Percentiles rank a stretch among this genome's conserved stretches.
These are phyloP conservation scores for Glomeris marginata DNA, from an alignment of 2,888 invertebrate species.

Conservation along the genomic window DNA sequence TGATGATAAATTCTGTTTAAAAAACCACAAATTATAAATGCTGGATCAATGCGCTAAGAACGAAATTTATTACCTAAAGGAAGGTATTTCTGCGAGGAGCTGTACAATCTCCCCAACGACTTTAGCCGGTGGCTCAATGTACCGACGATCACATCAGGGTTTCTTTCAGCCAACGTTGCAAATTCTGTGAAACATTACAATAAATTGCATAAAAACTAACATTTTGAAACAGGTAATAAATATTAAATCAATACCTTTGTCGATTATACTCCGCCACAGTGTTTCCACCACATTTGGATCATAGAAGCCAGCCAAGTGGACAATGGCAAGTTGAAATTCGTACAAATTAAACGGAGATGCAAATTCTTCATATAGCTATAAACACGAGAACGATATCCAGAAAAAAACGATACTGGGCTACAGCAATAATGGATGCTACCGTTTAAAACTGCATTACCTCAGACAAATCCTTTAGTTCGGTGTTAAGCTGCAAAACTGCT, in stretches of 20 bases:
- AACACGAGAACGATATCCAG: slow-evolving; percentile 9
- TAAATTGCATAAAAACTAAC: slow-evolving; percentile 1
- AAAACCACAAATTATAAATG: slow-evolving; percentile 4
- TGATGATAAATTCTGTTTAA: slow-evolving; percentile 29
- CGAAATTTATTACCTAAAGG: slow-evolving; percentile 50
- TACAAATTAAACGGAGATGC: slow-evolving; percentile 78
- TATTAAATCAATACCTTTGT: slow-evolving; percentile 24
- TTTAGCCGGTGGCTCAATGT: slow-evolving; percentile 51
- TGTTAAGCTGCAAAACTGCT: slow-evolving; percentile 57
- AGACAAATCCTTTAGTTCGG: slow-evolving; percentile 69
- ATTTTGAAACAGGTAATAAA: background rate
- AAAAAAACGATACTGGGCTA: slow-evolving; percentile 2
- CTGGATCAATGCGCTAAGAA: background rate
- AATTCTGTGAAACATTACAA: slow-evolving; percentile 19
- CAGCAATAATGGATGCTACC: background rate
- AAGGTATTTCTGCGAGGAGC: slow-evolving; percentile 69
- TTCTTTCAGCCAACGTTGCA: slow-evolving; percentile 18
- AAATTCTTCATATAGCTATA: slow-evolving; percentile 71
- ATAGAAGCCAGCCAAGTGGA: slow-evolving; percentile 85
- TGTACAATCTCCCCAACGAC: slow-evolving; percentile 58
- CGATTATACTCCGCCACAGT: slow-evolving; percentile 73
- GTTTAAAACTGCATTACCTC: slow-evolving; percentile 37
- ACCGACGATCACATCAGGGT: slow-evolving; percentile 25
- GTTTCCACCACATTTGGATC: slow-evolving; percentile 75
- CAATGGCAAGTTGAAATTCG: slow-evolving; percentile 87